These are phyloP conservation scores for Lanius collurio DNA, from an alignment of 2,113 vertebrate genomes.

Conservation along the genomic window DNA sequence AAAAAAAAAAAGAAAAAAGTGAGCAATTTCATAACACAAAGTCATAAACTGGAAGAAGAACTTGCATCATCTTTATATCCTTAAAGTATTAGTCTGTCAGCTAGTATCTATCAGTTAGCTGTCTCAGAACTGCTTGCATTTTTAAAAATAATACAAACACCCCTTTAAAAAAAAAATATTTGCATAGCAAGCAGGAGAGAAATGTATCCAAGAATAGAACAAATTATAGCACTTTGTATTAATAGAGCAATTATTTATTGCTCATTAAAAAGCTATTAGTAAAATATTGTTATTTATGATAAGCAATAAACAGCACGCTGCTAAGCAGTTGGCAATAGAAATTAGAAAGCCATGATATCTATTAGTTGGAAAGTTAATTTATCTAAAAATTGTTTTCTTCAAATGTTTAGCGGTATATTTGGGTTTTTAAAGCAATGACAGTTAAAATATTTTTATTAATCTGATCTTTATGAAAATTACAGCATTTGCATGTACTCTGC, in stretches of 20 bases:
- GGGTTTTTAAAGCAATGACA: background rate
- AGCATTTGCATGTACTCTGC: background rate
- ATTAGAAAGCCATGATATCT: conserved; percentile 50
- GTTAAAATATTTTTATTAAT: conserved; percentile 1
- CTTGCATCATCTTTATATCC: background rate
- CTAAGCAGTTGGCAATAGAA: conserved; percentile 46
- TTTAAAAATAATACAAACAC: background rate
- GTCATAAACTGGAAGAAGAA: background rate
- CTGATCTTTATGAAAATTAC: background rate
- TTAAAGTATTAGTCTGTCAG: background rate
- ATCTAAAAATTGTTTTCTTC: background rate
- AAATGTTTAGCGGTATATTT: background rate
- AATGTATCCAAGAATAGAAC: conserved; percentile 15
- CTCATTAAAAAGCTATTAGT: conserved; percentile 69
- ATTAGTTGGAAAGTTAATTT: conserved; percentile 11
- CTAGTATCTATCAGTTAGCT: background rate
- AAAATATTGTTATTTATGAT: conserved; percentile 59
- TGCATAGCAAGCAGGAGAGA: background rate
- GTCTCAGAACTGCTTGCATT: background rate
- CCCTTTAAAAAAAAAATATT: background rate
- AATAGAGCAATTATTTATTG: conserved; percentile 66
- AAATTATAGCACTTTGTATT: conserved; percentile 41
- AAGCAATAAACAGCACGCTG: conserved; percentile 36
- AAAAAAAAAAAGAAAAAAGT: background rate
- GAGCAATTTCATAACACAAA: background rate